Conservation (phyloP, 2,113 vertebrate genomes). For the Seriola aureovittata region DNA sequence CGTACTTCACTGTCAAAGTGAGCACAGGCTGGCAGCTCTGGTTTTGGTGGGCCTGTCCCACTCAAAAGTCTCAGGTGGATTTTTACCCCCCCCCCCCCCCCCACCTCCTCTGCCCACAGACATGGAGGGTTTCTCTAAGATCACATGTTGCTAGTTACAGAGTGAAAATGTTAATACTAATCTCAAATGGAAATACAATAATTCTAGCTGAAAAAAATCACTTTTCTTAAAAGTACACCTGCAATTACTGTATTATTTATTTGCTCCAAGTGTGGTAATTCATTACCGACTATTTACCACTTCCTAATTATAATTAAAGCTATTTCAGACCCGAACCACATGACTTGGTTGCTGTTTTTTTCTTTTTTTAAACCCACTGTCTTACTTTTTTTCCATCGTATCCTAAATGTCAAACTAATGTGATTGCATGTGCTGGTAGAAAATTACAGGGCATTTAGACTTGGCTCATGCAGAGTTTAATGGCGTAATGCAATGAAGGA, state of each 20-base stretch:
- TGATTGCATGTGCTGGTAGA: constrained; percentile 14
- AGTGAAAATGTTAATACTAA: too few relatives aligned
- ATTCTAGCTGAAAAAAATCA: background rate
- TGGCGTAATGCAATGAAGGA: constrained; percentile 11
- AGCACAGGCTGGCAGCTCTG: too few relatives aligned
- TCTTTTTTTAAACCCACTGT: background rate
- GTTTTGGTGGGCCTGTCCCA: background rate
- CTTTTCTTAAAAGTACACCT: too few relatives aligned
- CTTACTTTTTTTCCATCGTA: background rate
- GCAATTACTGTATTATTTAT: background rate
- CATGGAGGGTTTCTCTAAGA: too few relatives aligned
- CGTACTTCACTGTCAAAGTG: too few relatives aligned
- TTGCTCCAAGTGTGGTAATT: background rate
- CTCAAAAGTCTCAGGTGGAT: background rate
- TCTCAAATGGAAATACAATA: background rate
- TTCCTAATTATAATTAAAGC: background rate
- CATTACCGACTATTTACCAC: background rate
- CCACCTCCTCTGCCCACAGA: too few relatives aligned
- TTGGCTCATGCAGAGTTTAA: constrained; percentile 23
- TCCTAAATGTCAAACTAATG: constrained; percentile 8
- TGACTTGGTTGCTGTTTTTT: background rate
- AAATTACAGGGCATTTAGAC: background rate
- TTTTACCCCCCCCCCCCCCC: background rate
- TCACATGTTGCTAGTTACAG: background rate
- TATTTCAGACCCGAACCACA: background rate